Evolutionary conservation across 2,113 vertebrate species (phyloP).

Genomic region (Pseudopodoces humilis): DNA sequence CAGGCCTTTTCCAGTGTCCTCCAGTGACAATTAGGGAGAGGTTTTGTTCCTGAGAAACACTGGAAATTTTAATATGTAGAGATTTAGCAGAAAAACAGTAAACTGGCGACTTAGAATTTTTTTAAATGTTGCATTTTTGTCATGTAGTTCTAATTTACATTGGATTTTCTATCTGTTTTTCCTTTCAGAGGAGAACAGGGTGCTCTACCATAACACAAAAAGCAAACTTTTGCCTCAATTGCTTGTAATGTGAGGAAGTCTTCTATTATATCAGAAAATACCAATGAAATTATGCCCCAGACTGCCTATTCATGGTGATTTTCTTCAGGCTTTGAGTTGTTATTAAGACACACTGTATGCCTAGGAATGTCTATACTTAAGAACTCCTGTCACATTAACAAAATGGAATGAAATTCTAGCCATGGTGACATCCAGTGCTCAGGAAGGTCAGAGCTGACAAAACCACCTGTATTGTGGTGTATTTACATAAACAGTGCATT

Average conservation of each 20-base stretch:
- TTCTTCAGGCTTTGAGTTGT: background rate
- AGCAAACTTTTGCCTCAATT: background rate
- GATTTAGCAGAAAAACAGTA: background rate
- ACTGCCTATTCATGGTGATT: background rate
- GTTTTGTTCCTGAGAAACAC: background rate
- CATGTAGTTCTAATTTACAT: rapidly evolving
- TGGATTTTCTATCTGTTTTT: background rate
- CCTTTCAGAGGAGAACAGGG: background rate
- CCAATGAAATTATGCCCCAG: background rate
- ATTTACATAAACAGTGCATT: rapidly evolving
- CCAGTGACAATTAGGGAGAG: background rate
- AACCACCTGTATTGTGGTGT: background rate
- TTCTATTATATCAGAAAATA: background rate
- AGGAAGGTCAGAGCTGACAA: background rate
- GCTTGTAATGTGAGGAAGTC: background rate
- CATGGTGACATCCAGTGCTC: background rate
- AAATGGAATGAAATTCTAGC: background rate
- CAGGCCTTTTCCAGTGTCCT: background rate
- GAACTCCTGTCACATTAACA: background rate
- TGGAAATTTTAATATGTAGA: background rate
- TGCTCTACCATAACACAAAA: background rate
- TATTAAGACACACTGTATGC: background rate
- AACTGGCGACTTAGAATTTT: background rate
- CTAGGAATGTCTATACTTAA: background rate
- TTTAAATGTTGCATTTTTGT: background rate